phyloP scores from a whole-genome alignment of 2,113 vertebrate genomes.

The Puntigrus tetrazona region DNA sequence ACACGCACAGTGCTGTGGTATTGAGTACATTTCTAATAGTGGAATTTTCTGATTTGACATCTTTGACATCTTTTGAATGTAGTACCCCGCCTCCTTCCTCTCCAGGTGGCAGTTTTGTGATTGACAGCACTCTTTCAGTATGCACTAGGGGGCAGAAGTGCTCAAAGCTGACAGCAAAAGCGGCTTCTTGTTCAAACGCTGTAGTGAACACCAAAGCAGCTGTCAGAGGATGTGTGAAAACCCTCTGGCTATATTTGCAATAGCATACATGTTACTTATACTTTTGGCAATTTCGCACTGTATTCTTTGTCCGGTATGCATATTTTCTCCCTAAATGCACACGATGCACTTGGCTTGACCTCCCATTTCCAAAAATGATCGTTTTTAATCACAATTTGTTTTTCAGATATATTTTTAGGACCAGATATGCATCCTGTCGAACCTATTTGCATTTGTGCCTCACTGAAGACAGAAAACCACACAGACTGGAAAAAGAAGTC shows the following conservation, averaged over 20 bases:
- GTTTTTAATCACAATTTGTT: background rate
- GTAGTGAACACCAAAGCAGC: background rate
- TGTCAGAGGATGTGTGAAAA: background rate
- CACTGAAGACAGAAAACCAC: background rate
- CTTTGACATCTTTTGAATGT: background rate
- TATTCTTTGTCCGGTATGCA: background rate
- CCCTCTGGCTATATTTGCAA: background rate
- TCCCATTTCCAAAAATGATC: background rate
- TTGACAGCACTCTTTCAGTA: background rate
- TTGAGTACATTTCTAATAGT: background rate
- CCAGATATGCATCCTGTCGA: background rate
- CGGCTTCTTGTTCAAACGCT: background rate
- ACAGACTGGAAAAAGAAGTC: too few relatives aligned
- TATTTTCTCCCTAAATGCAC: background rate
- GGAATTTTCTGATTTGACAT: background rate
- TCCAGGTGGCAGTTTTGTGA: background rate
- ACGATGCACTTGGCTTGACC: background rate
- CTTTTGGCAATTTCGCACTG: background rate
- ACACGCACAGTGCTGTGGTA: background rate
- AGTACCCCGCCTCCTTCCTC: background rate
- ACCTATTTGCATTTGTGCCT: background rate
- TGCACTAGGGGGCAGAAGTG: conserved; percentile 13
- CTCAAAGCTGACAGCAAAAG: conserved; percentile 12
- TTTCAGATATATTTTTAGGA: background rate
- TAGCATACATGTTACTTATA: background rate